Evolutionary conservation across 2,797 vertebrate genomes (phyloP), one percentile per base, ranked within the genome.

Genomic region (Fundulus diaphanus): DNA sequence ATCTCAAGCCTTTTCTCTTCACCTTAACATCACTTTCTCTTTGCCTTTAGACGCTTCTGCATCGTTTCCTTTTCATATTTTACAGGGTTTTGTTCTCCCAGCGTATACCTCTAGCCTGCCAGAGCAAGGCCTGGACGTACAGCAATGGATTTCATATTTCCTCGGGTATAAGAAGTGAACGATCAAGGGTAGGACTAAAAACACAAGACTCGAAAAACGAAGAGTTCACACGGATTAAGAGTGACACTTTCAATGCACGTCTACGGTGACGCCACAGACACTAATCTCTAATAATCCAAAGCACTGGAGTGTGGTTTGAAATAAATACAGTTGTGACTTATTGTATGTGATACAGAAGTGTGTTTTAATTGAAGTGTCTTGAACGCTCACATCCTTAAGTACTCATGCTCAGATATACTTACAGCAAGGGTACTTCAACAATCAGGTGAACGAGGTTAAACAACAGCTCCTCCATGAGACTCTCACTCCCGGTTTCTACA

Each of bases 371-470:
- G n/a, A 68, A 70, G 44, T 72, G 52, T 46, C 52, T 65, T 35
- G 72, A 16, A 68, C 35, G 69, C 29, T 33, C 20, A 66, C 44
- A 72, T 37, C 37, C 16, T 61, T 40, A 33, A 57, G 59, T 35
- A 66, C 9, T 56, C 1, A 52, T 2, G 49, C 20, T 35, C n/a
- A 46, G 57, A 70, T 68, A 76, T 86, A 97, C 97, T 98, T 93
- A 98, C 97, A 98, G 88, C 75, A 98, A 96, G 12, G 98, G 98
- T 79, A 97, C 96, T 91, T 99, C 98, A 70, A 98, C 97, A 61
- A 99, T 97, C 86, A 99, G 95, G 90, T 99, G 96, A 81, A 99
- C 94, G 72, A 99, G 95, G 93, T 97, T 98, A 87, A 96, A 98
- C 76, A 99, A 90, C 86, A 99, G 81, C 82, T 99, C 98, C 92